Evolutionary conservation across 2,888 invertebrate genomes (phyloP).

Genomic region (Hypolimnas misippus): DNA sequence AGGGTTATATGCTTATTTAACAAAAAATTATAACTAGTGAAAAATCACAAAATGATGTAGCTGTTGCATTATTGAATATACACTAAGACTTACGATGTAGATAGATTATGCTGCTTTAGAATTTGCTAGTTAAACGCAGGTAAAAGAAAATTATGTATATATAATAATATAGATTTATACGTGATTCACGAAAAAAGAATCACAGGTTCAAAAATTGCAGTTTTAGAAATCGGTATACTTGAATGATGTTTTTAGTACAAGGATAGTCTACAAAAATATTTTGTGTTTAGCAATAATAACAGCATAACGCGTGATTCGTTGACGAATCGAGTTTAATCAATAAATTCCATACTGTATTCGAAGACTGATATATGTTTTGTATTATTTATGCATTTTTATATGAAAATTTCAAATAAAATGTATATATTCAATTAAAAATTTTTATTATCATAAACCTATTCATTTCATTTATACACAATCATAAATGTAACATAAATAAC

Average conservation of each 20-base stretch:
- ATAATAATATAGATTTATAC: too few relatives aligned
- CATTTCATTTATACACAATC: constrained; percentile 32
- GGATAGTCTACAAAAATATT: not conserved
- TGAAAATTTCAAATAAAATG: constrained; percentile 36
- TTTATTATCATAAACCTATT: constrained; percentile 35
- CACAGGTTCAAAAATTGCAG: not conserved
- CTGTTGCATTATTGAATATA: too few relatives aligned
- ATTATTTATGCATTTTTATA: constrained; percentile 46
- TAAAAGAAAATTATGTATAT: too few relatives aligned
- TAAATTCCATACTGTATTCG: constrained; percentile 35
- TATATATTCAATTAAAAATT: constrained; percentile 29
- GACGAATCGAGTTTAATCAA: not conserved
- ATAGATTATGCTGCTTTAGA: too few relatives aligned
- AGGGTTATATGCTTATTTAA: not conserved
- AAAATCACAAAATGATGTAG: too few relatives aligned
- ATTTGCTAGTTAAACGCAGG: too few relatives aligned
- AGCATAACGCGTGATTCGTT: not conserved
- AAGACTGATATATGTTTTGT: constrained; percentile 46
- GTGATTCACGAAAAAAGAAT: too few relatives aligned
- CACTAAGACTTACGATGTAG: too few relatives aligned
- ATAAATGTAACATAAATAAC: constrained; percentile 18
- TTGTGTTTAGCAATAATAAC: not conserved
- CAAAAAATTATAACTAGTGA: not conserved
- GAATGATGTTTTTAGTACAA: not conserved
- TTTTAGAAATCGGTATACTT: not conserved